Evolutionary conservation across 2,113 vertebrate genomes (phyloP).

Genomic region (Thermophis baileyi): DNA sequence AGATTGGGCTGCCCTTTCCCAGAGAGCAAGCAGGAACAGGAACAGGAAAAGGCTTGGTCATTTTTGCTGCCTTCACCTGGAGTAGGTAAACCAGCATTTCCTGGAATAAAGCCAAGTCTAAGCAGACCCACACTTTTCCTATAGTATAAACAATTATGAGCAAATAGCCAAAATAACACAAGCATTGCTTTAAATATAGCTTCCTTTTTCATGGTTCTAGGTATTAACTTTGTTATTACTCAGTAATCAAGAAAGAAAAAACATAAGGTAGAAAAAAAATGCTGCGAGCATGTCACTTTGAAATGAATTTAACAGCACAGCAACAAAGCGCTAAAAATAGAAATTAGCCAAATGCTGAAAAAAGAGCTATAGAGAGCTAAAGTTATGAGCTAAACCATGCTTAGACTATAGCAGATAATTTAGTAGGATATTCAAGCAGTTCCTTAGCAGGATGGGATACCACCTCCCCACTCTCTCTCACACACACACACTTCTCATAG

Average conservation of each 20-base stretch:
- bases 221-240: neutral
- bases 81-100: neutral
- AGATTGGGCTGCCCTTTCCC: fast-evolving
- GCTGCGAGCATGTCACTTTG: neutral
- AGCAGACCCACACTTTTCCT: neutral
- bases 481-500: neutral
- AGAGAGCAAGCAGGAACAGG: neutral
- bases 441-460: neutral
- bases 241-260: neutral
- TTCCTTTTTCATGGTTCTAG: neutral
- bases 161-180: neutral
- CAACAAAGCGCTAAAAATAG: neutral
- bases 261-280: neutral
- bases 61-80: conserved; percentile 28
- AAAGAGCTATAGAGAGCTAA: neutral
- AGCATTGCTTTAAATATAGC: neutral
- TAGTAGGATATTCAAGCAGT: neutral
- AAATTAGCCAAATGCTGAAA: neutral
- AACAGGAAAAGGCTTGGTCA: neutral
- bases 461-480: fast-evolving
- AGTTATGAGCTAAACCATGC: neutral
- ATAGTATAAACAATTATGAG: neutral
- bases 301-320: neutral
- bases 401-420: neutral
- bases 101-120: conserved; percentile 18